phyloP scores from a whole-genome alignment of 2,797 vertebrate species.

The Mus minutoides region DNA sequence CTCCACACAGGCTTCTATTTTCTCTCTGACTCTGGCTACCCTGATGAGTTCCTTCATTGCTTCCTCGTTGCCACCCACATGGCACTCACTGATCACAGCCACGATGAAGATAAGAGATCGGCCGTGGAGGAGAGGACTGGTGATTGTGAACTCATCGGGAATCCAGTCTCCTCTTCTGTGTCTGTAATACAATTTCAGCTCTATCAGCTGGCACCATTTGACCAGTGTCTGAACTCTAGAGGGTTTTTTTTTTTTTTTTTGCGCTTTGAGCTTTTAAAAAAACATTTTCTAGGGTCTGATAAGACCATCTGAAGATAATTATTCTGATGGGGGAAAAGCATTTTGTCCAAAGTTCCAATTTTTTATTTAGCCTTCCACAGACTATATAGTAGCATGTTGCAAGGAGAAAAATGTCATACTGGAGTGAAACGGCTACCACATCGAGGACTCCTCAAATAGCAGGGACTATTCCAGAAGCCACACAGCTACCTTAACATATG shows the following conservation, averaged over 20 bases:
- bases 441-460: background rate
- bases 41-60: conserved; percentile 16
- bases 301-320: background rate
- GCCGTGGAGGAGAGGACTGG: background rate
- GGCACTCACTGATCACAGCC: conserved; percentile 39
- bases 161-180: conserved; percentile 11
- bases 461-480: conserved; percentile 1
- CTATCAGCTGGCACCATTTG: background rate
- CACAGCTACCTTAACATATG: background rate
- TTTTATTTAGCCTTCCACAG: background rate
- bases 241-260: background rate
- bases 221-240: background rate
- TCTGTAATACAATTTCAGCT: background rate
- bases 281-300: background rate
- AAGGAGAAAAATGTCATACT: conserved; percentile 24
- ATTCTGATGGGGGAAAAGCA: background rate
- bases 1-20: conserved; percentile 8
- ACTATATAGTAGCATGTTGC: background rate
- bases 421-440: background rate
- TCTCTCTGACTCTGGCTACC: background rate
- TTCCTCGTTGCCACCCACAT: background rate
- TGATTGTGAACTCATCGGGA: background rate
- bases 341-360: conserved; percentile 6
- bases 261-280: conserved; percentile 29
- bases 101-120: background rate